A percentile compares a stretch with the other conserved stretches of the same genome.
These are phyloP conservation scores for Saccostrea echinata DNA, from an alignment of 1,140 invertebrate genomes.

Conservation along the genomic window DNA sequence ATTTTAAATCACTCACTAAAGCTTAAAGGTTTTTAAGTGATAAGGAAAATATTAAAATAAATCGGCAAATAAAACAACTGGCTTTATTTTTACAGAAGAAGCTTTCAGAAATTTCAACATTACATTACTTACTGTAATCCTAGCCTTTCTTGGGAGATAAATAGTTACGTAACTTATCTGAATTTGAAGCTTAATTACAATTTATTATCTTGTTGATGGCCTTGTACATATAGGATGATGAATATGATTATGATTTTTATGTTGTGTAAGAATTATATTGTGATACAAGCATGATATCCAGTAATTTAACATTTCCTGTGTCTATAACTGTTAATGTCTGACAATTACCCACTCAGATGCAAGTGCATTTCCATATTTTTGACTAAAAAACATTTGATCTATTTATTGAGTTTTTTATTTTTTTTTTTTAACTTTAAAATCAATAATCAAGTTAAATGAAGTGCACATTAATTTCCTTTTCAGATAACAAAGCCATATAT, in stretches of 20 bases:
- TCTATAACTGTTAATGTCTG: not conserved
- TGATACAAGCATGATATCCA: not conserved
- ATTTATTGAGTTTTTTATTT: not conserved
- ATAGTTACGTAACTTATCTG: not conserved
- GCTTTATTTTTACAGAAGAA: not conserved
- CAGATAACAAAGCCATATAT: no score
- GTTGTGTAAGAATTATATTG: not conserved
- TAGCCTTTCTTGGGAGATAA: not conserved
- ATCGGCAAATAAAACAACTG: not conserved
- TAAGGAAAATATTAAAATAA: not conserved
- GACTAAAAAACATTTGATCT: not conserved
- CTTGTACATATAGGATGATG: not conserved
- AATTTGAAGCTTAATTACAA: not conserved
- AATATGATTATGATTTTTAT: not conserved
- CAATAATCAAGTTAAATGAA: no score
- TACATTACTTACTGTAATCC: not conserved
- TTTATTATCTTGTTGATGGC: not conserved
- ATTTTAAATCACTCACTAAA: no score
- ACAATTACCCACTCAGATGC: not conserved
- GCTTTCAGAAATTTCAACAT: not conserved
- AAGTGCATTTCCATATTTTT: not conserved
- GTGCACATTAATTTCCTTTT: no score
- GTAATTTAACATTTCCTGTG: not conserved
- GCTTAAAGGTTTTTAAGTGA: not conserved
- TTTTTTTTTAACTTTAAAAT: no score